Percentiles rank a stretch among this genome's conserved stretches.
These are phyloP conservation scores for Eumerus sabulonum DNA, from an alignment of 2,888 invertebrate species.

Conservation along the genomic window DNA sequence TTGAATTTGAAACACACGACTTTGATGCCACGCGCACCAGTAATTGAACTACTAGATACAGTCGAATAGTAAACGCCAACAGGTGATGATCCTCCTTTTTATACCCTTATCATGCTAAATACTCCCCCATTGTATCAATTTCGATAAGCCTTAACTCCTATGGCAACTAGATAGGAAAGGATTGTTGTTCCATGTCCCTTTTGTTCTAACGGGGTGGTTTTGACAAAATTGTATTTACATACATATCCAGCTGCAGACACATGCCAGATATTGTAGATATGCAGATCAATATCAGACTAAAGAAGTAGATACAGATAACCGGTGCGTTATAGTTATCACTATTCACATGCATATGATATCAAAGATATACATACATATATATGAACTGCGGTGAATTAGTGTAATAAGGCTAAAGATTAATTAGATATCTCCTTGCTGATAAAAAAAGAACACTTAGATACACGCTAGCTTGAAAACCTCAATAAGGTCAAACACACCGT, in stretches of 20 bases:
- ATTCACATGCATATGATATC: conserved; percentile 19
- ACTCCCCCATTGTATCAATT: conserved; percentile 35
- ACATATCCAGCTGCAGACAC: no score
- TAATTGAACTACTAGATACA: conserved; percentile 42
- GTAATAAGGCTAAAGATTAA: conserved; percentile 15
- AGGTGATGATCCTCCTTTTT: conserved; percentile 61
- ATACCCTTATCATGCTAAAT: conserved; percentile 60
- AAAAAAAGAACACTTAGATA: neutral
- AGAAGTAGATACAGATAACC: neutral
- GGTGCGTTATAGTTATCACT: neutral
- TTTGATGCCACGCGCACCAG: neutral
- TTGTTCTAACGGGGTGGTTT: conserved; percentile 14
- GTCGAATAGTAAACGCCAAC: conserved; percentile 47
- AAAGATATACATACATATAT: neutral
- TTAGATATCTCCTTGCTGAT: conserved; percentile 3
- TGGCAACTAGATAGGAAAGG: conserved; percentile 53
- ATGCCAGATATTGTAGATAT: neutral
- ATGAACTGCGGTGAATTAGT: conserved; percentile 21
- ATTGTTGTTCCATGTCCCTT: conserved; percentile 9
- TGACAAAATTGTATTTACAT: neutral
- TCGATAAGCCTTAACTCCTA: conserved; percentile 53
- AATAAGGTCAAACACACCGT: no score
- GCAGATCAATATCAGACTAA: neutral
- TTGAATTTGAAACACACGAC: neutral
- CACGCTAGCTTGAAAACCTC: neutral